Base-by-base conservation (phyloP, 2,797 vertebrate species). In the Acanthurus tractus region DNA sequence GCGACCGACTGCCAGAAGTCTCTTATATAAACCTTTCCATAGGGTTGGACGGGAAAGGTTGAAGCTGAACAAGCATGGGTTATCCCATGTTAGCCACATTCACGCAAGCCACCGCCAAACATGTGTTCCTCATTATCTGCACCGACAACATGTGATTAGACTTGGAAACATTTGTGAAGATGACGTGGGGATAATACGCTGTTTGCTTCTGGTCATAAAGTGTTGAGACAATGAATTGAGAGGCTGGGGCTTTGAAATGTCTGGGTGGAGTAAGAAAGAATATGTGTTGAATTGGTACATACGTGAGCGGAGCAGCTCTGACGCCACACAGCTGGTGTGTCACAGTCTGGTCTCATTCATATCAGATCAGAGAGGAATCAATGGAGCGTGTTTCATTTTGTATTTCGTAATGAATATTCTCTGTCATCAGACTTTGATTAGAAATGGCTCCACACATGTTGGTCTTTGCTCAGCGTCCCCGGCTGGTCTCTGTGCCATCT, bases 121-220 rank as follows among this genome's bases (percentile, higher is more conserved):
- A 93, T 68, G 40, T 92, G 91, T 76, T 91, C 46, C 48, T 76
- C 78, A 74, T 93, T 84, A 88, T 68, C 58, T 64, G 44, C 59
- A 78, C 50, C 53, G 42, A 46, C 63, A 74, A 77, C 78, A 90
- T 3, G 65, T 84, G 87, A 86, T 67, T 63, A 29, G 58, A 65
- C 63, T 74, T 80, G 66, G 74, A 87, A 77, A 59, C 54, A 61
- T 84, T 61, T 74, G 44, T 54, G 38, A 70, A 59, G 70, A 82
- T 89, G 79, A 90, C 65, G 25, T 25, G 25, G 45, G 69, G 54
- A 83, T 69, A 68, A 70, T 61, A 20, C 6, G 2, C 40, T 48
- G 23, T 70, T 82, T n/a, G 57, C 72, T 83, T 63, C 83, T 81
- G 62, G 23, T 82, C 88, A 86, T 57, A 64, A 84, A 40, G 17